Conservation (phyloP, 2,113 vertebrate genomes). For the Tiliqua scincoides region DNA sequence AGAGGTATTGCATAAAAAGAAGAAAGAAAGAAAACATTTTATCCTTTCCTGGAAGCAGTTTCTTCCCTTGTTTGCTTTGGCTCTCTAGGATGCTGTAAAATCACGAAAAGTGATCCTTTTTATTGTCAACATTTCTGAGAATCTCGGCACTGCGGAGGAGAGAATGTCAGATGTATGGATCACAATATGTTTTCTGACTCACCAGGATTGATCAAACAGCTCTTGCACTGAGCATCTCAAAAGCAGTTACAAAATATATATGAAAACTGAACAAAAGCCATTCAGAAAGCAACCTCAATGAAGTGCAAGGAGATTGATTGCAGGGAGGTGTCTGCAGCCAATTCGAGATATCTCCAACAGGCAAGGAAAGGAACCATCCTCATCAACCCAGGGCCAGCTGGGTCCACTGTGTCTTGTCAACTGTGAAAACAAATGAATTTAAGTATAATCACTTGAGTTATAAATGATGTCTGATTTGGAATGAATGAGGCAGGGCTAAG, state of each 20-base stretch:
- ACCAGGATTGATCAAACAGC: background rate
- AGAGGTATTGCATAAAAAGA: constrained; percentile 2
- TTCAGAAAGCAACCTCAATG: background rate
- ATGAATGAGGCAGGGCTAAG: background rate
- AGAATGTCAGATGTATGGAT: background rate
- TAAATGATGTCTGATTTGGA: background rate
- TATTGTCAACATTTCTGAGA: constrained; percentile 34
- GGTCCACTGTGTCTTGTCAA: background rate
- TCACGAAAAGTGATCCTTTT: background rate
- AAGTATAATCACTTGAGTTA: background rate
- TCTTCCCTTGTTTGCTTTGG: constrained; percentile 9
- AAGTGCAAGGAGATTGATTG: background rate
- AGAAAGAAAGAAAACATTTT: background rate
- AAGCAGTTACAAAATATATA: background rate
- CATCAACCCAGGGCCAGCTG: background rate
- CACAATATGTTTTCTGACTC: background rate
- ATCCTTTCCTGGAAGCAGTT: background rate
- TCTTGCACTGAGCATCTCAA: background rate
- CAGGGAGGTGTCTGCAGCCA: background rate
- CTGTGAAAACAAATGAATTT: background rate
- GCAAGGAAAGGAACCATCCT: background rate
- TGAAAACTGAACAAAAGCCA: background rate
- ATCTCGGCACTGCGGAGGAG: background rate
- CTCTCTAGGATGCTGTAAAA: background rate
- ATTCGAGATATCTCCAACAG: background rate